phyloP scores from a whole-genome alignment of 2,888 invertebrate species.

The Volucella inanis region DNA sequence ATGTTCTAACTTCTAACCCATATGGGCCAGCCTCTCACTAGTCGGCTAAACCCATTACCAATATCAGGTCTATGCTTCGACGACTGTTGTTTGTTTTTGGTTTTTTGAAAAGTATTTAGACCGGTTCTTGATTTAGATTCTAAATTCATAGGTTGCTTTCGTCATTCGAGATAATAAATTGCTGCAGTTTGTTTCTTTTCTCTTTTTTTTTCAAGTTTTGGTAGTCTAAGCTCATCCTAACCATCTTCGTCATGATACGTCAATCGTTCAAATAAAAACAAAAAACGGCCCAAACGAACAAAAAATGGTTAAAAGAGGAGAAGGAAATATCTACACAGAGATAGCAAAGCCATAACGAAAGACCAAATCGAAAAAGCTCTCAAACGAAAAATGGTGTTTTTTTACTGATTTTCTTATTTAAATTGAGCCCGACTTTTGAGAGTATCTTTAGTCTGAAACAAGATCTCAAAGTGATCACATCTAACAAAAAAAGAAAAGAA shows the following conservation, averaged over 20 bases:
- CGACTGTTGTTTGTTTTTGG: slow-evolving; percentile 47
- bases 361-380: slow-evolving; percentile 37
- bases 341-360: neutral
- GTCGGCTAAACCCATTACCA: slow-evolving; percentile 56
- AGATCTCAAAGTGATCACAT: slow-evolving; percentile 65
- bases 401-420: slow-evolving; percentile 66
- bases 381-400: slow-evolving; percentile 20
- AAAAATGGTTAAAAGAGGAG: neutral
- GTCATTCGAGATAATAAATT: slow-evolving; percentile 62
- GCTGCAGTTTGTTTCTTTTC: slow-evolving; percentile 14
- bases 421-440: slow-evolving; percentile 60
- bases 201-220: slow-evolving; percentile 23
- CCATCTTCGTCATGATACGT: slow-evolving; percentile 57
- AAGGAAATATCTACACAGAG: neutral
- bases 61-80: slow-evolving; percentile 24
- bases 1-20: slow-evolving; percentile 44
- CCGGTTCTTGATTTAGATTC: slow-evolving; percentile 60
- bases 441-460: slow-evolving; percentile 72
- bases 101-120: slow-evolving; percentile 63
- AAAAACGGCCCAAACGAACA: slow-evolving; percentile 2
- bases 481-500: slow-evolving; percentile 9
- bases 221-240: slow-evolving; percentile 39
- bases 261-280: slow-evolving; percentile 28
- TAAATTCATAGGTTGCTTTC: slow-evolving; percentile 56
- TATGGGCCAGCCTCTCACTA: slow-evolving; percentile 53